Percentiles rank a stretch among this genome's conserved stretches.
Conservation (phyloP, 2,797 vertebrate species). For the Manis crassicaudata region DNA sequence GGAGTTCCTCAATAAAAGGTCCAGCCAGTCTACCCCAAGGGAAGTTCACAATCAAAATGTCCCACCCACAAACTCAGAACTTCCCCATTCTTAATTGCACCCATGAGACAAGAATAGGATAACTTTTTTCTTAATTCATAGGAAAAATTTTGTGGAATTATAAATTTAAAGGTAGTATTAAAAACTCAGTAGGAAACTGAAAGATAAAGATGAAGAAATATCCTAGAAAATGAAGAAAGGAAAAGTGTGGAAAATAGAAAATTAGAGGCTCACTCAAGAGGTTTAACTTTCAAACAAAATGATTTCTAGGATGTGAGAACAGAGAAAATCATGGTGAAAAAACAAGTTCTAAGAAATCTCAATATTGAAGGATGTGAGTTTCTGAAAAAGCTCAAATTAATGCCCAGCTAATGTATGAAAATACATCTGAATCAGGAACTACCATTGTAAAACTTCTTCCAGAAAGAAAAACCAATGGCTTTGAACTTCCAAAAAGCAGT, state of each 20-base stretch:
- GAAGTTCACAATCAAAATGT: neutral
- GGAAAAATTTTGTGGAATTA: conserved; percentile 15
- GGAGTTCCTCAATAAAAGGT: neutral
- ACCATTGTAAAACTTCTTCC: neutral
- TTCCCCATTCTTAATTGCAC: neutral
- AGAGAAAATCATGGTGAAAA: neutral
- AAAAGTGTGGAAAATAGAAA: neutral
- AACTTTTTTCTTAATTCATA: neutral
- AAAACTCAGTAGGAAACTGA: conserved; percentile 4
- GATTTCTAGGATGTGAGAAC: neutral
- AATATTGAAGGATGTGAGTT: neutral
- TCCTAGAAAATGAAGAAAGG: conserved; percentile 6
- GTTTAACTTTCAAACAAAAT: neutral
- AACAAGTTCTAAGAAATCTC: neutral
- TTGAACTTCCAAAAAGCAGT: neutral
- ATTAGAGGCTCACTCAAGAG: neutral
- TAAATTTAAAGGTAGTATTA: neutral
- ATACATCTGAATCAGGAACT: neutral
- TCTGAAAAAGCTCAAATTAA: neutral
- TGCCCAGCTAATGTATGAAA: neutral
- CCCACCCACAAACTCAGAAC: neutral
- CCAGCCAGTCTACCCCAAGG: neutral
- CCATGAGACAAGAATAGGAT: neutral
- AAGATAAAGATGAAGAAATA: conserved; percentile 21
- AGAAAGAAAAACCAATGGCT: neutral